Percentiles rank a stretch among this genome's conserved stretches.
Conservation (phyloP, 2,888 invertebrate species). For the Pyrrhosoma nymphula region DNA sequence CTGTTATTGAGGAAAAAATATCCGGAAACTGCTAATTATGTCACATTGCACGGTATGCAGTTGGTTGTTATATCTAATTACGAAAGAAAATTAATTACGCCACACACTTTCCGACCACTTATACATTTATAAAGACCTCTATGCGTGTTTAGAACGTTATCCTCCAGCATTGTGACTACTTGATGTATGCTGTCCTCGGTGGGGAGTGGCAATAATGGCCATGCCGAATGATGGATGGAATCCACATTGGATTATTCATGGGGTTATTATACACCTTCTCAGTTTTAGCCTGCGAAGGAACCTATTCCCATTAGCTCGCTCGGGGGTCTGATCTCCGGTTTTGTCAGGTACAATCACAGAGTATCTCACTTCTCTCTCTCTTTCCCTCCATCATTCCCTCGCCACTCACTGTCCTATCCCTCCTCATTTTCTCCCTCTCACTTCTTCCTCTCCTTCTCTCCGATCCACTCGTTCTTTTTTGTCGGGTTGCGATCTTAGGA, state of each 20-base stretch:
- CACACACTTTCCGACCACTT: no score
- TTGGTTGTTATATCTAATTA: no score
- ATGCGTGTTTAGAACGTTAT: no score
- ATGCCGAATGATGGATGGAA: background rate
- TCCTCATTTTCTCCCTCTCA: background rate
- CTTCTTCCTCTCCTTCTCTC: background rate
- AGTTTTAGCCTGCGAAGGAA: background rate
- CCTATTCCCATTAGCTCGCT: background rate
- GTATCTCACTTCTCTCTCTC: background rate
- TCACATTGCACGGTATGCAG: no score
- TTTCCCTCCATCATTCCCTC: background rate
- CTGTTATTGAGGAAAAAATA: no score
- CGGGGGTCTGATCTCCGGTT: background rate
- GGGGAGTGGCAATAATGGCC: background rate
- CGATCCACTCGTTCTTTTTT: background rate
- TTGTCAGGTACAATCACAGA: background rate
- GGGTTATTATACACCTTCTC: background rate
- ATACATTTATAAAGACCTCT: no score
- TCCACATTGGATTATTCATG: background rate
- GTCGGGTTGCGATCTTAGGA: background rate
- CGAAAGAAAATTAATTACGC: no score
- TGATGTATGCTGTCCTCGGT: no score
- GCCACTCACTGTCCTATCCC: background rate
- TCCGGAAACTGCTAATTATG: no score
- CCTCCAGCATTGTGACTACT: no score